Percentiles rank a stretch among this genome's conserved stretches.
Conservation (phyloP, 2,797 vertebrate genomes). For the Peromyscus attwateri region DNA sequence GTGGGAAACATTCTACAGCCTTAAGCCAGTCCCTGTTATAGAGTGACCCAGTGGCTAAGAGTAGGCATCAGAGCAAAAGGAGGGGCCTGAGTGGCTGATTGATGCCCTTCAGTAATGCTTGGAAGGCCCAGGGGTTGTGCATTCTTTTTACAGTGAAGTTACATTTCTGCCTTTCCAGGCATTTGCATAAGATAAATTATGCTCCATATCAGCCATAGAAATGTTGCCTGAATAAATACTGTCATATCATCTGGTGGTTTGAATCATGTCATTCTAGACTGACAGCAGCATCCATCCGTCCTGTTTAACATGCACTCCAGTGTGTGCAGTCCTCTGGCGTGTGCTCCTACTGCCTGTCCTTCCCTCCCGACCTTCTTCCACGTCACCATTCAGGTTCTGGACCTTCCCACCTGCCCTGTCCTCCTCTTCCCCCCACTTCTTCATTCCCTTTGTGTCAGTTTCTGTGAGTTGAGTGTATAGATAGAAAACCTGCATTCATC, state of each 20-base stretch:
- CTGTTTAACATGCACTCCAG: neutral
- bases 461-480: slow-evolving; percentile 17
- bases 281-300: neutral
- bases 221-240: slow-evolving; percentile 3
- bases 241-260: slow-evolving; percentile 10
- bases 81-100: neutral
- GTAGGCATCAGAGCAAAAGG: neutral
- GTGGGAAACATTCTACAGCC: slow-evolving; percentile 51
- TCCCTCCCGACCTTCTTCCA: neutral
- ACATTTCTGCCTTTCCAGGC: neutral
- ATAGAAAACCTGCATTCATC: slow-evolving; percentile 36
- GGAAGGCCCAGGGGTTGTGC: neutral
- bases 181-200: slow-evolving; percentile 23
- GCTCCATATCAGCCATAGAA: slow-evolving; percentile 21
- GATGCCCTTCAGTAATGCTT: neutral
- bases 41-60: neutral
- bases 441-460: neutral
- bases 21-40: slow-evolving; percentile 18
- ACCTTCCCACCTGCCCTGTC: too few relatives aligned
- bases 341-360: neutral
- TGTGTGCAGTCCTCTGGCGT: neutral
- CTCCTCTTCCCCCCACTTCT: neutral
- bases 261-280: slow-evolving; percentile 7
- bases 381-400: neutral
- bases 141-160: slow-evolving; percentile 22